phyloP scores from a whole-genome alignment of 2,113 vertebrate species.

The Pluvianellus socialis region DNA sequence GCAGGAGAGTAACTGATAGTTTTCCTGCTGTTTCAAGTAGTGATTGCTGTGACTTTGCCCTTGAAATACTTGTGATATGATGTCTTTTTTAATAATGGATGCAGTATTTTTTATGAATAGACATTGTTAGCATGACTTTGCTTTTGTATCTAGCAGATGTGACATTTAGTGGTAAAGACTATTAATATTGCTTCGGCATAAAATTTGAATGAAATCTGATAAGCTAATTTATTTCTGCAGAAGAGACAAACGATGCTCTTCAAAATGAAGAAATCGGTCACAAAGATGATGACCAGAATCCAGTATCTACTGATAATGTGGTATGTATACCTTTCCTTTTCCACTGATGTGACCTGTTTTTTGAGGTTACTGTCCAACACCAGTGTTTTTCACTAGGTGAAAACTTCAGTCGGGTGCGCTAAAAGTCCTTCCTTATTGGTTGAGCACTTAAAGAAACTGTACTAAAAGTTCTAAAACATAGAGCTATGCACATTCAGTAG shows the following conservation, averaged over 20 bases:
- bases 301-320: slow-evolving; percentile 83
- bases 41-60: background rate
- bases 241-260: slow-evolving; percentile 83
- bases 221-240: slow-evolving; percentile 69
- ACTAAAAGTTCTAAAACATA: background rate
- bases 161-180: background rate
- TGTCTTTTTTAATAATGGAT: background rate
- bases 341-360: background rate
- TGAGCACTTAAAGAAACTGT: background rate
- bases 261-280: slow-evolving; percentile 76
- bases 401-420: background rate
- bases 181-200: background rate
- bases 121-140: background rate
- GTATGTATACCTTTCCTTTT: slow-evolving; percentile 71
- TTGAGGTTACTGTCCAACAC: background rate
- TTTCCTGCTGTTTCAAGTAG: background rate
- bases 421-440: background rate
- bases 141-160: background rate
- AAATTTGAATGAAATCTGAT: slow-evolving; percentile 21
- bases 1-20: background rate
- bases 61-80: background rate
- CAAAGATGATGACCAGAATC: slow-evolving; percentile 74
- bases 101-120: background rate
- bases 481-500: background rate
- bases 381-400: background rate